Conservation (phyloP, 2,113 vertebrate species). For the Pandion haliaetus region DNA sequence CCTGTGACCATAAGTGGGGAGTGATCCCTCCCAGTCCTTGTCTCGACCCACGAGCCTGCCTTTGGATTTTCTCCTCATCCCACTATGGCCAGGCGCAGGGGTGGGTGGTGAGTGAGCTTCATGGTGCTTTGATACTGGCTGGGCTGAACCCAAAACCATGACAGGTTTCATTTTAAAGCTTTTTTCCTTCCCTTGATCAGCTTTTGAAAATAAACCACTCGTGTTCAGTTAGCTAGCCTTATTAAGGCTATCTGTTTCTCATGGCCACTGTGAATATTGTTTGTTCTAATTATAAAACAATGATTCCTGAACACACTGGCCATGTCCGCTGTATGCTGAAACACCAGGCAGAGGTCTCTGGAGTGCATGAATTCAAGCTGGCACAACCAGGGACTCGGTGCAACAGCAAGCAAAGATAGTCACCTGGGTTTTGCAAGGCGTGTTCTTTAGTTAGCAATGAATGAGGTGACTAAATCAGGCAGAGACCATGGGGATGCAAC, state of each 20-base stretch:
- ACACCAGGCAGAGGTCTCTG: not conserved
- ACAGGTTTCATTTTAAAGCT: not conserved
- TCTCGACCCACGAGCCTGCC: too few species aligned
- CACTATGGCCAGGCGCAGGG: too few species aligned
- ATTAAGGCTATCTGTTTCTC: not conserved
- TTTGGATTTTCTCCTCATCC: too few species aligned
- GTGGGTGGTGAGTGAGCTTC: too few species aligned
- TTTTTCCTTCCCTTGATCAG: rapidly evolving
- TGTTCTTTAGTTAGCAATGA: not conserved
- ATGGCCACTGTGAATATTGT: not conserved
- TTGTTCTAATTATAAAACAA: not conserved
- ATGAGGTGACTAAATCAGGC: not conserved
- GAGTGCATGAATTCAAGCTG: not conserved
- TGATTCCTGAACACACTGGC: not conserved
- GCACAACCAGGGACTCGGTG: not conserved
- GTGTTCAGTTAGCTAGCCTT: not conserved
- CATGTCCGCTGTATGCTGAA: not conserved
- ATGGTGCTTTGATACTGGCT: too few species aligned
- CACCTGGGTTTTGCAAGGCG: rapidly evolving
- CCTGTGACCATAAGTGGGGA: too few species aligned
- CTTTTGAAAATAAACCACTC: not conserved
- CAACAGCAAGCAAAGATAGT: rapidly evolving
- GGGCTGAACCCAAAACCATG: too few species aligned
- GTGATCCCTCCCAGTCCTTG: too few species aligned
- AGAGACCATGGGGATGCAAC: rapidly evolving